A percentile compares a stretch with the other conserved stretches of the same genome.
These are phyloP conservation scores for Noctilio leporinus DNA, from an alignment of 2,113 vertebrate species.

Conservation along the genomic window DNA sequence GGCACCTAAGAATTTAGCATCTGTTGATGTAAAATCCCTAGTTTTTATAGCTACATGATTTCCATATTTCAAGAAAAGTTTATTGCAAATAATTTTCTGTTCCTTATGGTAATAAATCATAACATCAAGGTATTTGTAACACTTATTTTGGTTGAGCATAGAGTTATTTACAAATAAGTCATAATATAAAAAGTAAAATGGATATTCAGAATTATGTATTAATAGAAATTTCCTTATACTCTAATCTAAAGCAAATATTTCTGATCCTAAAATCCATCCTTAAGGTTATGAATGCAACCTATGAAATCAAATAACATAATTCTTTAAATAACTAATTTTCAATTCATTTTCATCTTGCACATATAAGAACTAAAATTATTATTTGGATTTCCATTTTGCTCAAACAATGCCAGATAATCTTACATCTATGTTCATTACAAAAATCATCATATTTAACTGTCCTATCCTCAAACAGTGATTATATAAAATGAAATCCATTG, in stretches of 20 bases:
- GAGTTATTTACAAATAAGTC: background rate
- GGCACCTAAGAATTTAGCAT: background rate
- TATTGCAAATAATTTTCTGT: background rate
- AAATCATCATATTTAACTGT: background rate
- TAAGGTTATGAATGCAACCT: background rate
- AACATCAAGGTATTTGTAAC: background rate
- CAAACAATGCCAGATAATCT: background rate
- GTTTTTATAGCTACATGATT: background rate
- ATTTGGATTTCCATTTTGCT: background rate
- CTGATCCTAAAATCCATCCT: background rate
- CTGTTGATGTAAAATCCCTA: background rate
- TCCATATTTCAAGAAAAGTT: background rate
- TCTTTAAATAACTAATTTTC: background rate
- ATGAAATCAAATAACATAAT: background rate
- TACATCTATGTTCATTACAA: background rate
- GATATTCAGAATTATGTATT: background rate
- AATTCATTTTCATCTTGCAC: background rate
- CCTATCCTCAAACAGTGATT: background rate
- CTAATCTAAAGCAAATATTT: background rate
- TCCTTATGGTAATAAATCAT: background rate
- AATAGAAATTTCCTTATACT: background rate
- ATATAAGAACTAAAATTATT: background rate
- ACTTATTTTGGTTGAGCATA: background rate
- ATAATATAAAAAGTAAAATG: background rate
- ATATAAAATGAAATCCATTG: background rate